Conservation (phyloP, 2,888 invertebrate genomes). For the Hedychridium roseum region DNA sequence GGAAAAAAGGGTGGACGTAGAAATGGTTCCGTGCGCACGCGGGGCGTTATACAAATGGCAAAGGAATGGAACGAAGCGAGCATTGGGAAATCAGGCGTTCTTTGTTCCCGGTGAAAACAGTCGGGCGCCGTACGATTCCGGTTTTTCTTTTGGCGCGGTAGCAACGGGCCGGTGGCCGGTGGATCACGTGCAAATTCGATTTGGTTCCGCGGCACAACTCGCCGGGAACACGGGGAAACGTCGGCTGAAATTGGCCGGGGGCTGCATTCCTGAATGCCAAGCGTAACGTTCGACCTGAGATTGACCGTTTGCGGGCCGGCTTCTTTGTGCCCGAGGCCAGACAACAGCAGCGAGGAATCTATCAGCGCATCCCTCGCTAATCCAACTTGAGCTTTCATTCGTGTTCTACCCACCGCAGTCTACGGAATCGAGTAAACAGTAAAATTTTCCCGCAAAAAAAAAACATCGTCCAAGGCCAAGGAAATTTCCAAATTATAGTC, state of each 20-base stretch:
- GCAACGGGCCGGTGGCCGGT: neutral
- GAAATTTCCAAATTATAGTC: no score
- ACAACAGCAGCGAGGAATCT: constrained; percentile 29
- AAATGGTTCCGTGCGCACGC: no score
- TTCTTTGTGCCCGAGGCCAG: constrained; percentile 17
- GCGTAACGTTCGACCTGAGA: constrained; percentile 23
- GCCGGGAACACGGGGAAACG: no score
- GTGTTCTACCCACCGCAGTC: no score
- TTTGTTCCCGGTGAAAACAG: neutral
- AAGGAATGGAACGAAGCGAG: neutral
- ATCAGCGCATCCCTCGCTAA: constrained; percentile 25
- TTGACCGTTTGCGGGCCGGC: constrained; percentile 23
- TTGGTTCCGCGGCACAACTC: constrained; percentile 11
- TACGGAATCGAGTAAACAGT: no score
- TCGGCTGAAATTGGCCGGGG: constrained; percentile 19
- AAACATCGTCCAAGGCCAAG: no score
- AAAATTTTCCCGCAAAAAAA: no score
- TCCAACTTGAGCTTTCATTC: no score
- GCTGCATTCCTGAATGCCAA: constrained; percentile 26
- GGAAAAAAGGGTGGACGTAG: no score
- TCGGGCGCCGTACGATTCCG: constrained; percentile 5
- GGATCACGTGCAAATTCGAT: constrained; percentile 33
- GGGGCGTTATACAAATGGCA: no score
- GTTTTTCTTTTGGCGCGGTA: constrained; percentile 11
- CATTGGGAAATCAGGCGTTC: neutral